Percentiles rank a stretch among this genome's conserved stretches.
Evolutionary conservation across 2,113 vertebrate species (phyloP).

Genomic region (Scolopax mira): DNA sequence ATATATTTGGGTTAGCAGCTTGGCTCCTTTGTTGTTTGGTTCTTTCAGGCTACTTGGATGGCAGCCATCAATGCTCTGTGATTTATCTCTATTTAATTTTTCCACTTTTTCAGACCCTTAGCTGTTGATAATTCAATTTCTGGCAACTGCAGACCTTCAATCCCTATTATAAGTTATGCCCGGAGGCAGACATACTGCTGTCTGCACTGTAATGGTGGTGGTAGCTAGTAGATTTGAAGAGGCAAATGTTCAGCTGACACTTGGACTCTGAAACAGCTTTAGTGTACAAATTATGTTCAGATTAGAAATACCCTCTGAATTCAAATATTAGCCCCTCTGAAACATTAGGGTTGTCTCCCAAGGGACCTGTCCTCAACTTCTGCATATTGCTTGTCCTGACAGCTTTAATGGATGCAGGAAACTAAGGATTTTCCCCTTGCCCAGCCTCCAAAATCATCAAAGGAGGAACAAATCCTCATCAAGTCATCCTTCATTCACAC

Average conservation of each 20-base stretch:
- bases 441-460: background rate
- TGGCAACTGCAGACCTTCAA: slow-evolving; percentile 29
- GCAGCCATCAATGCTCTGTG: slow-evolving; percentile 4
- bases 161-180: slow-evolving; percentile 16
- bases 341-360: background rate
- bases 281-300: background rate
- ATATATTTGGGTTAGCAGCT: slow-evolving; percentile 36
- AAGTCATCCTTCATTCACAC: background rate
- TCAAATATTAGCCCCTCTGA: background rate
- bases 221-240: slow-evolving; percentile 7
- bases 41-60: slow-evolving; percentile 40
- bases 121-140: slow-evolving; percentile 47
- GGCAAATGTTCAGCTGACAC: background rate
- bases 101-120: slow-evolving; percentile 37
- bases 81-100: slow-evolving; percentile 57
- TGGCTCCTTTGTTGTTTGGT: slow-evolving; percentile 32
- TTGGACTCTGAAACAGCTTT: background rate
- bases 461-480: background rate
- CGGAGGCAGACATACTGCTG: slow-evolving; percentile 30
- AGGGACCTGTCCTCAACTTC: background rate
- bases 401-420: background rate
- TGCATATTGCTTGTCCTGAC: accelerated
- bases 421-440: background rate
- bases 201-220: background rate
- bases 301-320: background rate